phyloP scores from a whole-genome alignment of 2,888 invertebrate species.

The Ypsolopha sequella region DNA sequence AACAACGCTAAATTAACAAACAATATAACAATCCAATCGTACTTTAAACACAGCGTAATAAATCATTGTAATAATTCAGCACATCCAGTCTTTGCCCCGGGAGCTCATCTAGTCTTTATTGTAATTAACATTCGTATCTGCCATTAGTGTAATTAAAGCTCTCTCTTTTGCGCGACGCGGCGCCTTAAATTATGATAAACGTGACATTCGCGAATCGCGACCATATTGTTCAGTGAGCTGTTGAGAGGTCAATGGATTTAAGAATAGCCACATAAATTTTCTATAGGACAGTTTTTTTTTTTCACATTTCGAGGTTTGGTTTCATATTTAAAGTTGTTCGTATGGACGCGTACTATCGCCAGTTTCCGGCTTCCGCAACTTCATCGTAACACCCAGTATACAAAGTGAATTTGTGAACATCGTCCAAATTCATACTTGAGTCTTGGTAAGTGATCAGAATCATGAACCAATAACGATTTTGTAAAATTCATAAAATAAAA shows the following conservation, averaged over 20 bases:
- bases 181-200: conserved; percentile 9
- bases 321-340: too few relatives aligned
- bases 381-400: too few relatives aligned
- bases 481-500: too few relatives aligned
- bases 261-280: background rate
- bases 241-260: background rate
- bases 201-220: background rate
- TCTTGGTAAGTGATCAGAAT: too few relatives aligned
- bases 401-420: too few relatives aligned
- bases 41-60: background rate
- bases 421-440: too few relatives aligned
- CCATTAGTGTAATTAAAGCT: conserved; percentile 85
- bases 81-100: conserved; percentile 33
- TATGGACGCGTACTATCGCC: too few relatives aligned
- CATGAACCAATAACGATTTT: too few relatives aligned
- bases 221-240: background rate
- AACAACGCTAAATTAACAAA: too few relatives aligned
- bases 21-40: background rate
- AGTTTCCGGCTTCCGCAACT: too few relatives aligned
- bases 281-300: too few relatives aligned
- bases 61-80: background rate
- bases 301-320: too few relatives aligned
- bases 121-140: conserved; percentile 81
- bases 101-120: conserved; percentile 63
- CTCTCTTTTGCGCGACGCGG: conserved; percentile 40